phyloP scores from a whole-genome alignment of 2,113 vertebrate species.

The Cairina moschata region DNA sequence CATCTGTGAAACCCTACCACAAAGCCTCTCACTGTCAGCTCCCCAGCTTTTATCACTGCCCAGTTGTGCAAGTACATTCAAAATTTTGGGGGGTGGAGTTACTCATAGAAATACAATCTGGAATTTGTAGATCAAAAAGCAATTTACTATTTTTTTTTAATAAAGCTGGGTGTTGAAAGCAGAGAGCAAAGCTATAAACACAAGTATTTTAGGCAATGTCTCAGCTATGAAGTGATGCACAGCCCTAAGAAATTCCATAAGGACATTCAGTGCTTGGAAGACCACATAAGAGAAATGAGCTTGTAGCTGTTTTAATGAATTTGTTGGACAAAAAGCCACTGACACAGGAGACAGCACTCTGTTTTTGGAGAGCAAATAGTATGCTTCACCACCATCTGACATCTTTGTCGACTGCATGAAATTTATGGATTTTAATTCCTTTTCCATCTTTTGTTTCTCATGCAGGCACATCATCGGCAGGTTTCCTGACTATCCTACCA shows the following conservation, averaged over 20 bases:
- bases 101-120: not conserved
- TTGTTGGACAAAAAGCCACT: not conserved
- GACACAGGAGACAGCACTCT: no score
- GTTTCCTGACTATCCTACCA: constrained; percentile 83
- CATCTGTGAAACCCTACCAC: not conserved
- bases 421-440: not conserved
- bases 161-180: not conserved
- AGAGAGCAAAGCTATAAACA: not conserved
- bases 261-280: not conserved
- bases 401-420: not conserved
- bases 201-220: not conserved
- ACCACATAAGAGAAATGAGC: accelerated
- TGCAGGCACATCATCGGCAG: constrained; percentile 79
- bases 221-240: not conserved
- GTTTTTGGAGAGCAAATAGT: not conserved
- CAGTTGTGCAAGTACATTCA: not conserved
- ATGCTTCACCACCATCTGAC: not conserved
- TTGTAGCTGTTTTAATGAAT: not conserved
- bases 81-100: not conserved
- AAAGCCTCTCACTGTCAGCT: not conserved
- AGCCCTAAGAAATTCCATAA: not conserved
- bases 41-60: not conserved
- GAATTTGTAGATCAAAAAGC: not conserved
- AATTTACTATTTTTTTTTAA: not conserved
- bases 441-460: not conserved